Conservation (phyloP, 2,888 invertebrate species). For the Cephus nigrinus region DNA sequence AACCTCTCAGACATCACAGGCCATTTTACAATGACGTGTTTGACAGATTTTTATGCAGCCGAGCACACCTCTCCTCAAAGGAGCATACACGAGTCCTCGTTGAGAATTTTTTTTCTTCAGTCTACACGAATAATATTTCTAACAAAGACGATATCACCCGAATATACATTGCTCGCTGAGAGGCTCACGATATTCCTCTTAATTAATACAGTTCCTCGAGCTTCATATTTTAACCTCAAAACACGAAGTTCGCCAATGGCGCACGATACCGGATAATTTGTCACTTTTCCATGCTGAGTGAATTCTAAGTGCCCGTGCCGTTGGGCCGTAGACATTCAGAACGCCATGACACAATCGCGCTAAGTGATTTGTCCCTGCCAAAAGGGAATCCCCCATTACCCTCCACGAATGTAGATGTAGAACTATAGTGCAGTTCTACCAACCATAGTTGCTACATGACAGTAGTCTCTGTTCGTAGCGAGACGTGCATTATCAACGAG, state of each 20-base stretch:
- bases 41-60: not conserved
- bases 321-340: slow-evolving; percentile 9
- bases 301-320: slow-evolving; percentile 30
- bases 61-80: not conserved
- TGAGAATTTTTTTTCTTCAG: not conserved
- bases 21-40: slow-evolving; percentile 1
- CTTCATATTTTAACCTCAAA: slow-evolving; percentile 35
- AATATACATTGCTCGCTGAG: not conserved
- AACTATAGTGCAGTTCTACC: not conserved
- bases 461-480: not conserved
- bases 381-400: slow-evolving; percentile 37
- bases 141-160: not conserved
- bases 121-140: not conserved
- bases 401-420: slow-evolving; percentile 37
- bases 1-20: not conserved
- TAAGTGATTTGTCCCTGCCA: slow-evolving; percentile 62
- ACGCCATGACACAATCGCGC: slow-evolving; percentile 30
- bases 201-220: not conserved
- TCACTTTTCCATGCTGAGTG: slow-evolving; percentile 37
- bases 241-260: slow-evolving; percentile 25
- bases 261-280: slow-evolving; percentile 43
- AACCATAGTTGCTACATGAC: not conserved
- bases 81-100: not conserved
- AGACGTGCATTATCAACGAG: not conserved
- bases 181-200: not conserved